phyloP scores from a whole-genome alignment of 2,113 vertebrate genomes.

The Oncorhynchus masou region DNA sequence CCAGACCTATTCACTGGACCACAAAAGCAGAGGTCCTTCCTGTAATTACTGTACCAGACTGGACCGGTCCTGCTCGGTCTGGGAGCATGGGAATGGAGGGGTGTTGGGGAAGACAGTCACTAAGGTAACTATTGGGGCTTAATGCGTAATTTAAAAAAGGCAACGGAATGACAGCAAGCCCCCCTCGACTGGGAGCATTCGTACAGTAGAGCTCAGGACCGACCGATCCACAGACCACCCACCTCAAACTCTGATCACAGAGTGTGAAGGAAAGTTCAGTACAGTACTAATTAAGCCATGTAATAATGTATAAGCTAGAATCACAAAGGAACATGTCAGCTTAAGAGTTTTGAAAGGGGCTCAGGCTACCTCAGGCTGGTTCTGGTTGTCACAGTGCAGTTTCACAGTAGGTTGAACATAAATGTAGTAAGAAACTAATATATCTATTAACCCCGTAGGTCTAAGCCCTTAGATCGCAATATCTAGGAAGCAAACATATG shows the following conservation, averaged over 20 bases:
- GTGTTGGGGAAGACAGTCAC: slow-evolving; percentile 25
- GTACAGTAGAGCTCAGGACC: slow-evolving; percentile 42
- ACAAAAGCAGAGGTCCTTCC: neutral
- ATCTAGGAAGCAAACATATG: no score
- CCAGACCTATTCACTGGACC: slow-evolving; percentile 24
- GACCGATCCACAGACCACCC: slow-evolving; percentile 55
- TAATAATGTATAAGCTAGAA: slow-evolving; percentile 53
- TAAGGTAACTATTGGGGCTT: slow-evolving; percentile 37
- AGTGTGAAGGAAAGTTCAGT: slow-evolving; percentile 22
- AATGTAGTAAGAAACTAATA: no score
- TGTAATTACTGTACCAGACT: neutral
- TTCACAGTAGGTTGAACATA: no score
- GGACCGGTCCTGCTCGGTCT: slow-evolving; percentile 32
- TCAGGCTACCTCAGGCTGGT: neutral
- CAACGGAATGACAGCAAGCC: neutral
- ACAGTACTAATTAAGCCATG: slow-evolving; percentile 47
- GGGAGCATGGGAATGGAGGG: slow-evolving; percentile 16
- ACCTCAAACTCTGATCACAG: slow-evolving; percentile 60
- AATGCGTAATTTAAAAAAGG: slow-evolving; percentile 11
- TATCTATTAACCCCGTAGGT: neutral
- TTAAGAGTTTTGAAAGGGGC: slow-evolving; percentile 18
- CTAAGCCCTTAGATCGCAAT: no score
- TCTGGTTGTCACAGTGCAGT: no score
- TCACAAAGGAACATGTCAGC: slow-evolving; percentile 35
- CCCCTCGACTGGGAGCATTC: slow-evolving; percentile 40